These are phyloP conservation scores for Gallinago paraguaiae DNA, from an alignment of 2,113 vertebrate species.

Conservation along the genomic window DNA sequence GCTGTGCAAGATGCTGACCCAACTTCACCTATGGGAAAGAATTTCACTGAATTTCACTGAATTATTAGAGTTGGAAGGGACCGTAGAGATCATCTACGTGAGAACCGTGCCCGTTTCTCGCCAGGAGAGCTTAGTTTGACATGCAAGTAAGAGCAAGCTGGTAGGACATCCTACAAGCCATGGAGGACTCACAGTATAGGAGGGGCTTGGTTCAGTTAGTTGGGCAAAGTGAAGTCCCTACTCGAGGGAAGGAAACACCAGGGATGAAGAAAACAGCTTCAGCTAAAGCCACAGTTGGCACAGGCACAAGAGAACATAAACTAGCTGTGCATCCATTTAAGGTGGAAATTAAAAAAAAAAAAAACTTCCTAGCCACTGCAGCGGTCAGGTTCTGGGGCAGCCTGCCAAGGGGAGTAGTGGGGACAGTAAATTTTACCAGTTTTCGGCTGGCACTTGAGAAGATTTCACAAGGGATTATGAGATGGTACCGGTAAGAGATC, in stretches of 20 bases:
- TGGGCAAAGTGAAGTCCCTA: not conserved
- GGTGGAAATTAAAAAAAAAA: not conserved
- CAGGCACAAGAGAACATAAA: not conserved
- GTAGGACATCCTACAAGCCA: not conserved
- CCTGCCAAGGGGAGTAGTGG: not conserved
- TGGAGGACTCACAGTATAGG: not conserved
- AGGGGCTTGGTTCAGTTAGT: not conserved
- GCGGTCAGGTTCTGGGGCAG: not conserved
- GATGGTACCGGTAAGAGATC: not conserved
- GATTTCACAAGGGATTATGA: not conserved
- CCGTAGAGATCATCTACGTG: too few relatives aligned
- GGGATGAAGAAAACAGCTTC: not conserved
- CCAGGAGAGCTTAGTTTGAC: not conserved
- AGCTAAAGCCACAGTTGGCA: not conserved
- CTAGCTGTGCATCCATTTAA: not conserved
- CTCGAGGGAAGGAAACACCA: not conserved
- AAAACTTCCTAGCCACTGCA: not conserved
- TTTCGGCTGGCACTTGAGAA: not conserved
- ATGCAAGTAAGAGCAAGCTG: not conserved
- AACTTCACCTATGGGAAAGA: not conserved
- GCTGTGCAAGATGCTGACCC: not conserved
- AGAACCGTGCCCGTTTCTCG: not conserved
- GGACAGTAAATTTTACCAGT: not conserved
- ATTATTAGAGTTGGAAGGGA: too few relatives aligned
- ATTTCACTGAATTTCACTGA: too few relatives aligned